Base-by-base conservation (phyloP, 2,113 vertebrate genomes). In the Rhynchomys soricoides region DNA sequence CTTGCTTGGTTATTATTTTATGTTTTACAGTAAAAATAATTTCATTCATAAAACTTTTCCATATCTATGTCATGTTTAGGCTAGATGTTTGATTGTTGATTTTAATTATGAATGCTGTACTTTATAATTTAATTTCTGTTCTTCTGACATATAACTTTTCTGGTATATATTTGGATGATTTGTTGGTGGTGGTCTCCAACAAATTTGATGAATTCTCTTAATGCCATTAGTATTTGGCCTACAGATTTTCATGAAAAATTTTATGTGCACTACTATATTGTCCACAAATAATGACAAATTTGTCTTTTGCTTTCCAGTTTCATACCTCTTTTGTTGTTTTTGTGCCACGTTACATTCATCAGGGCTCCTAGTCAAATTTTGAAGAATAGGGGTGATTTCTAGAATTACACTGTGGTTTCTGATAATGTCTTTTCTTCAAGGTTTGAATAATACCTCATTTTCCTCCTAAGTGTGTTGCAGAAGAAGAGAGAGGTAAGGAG, bases 41-140 rank as follows among this genome's bases (percentile, higher is more conserved):
- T 68, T 77, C 13, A 45, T 57, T 10, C 29, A 71, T 43, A 62
- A 83, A 43, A 6, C 55, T 93, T 70, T 66, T 26, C 34, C 24
- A 48, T 62, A n/a, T 77, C 48, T 73, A 81, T 90, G 45, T 81
- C 15, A 90, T 37, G 13, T 70, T 59, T 7, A 45, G 55, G 1
- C 5, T 82, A 93, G 40, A 75, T 91, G 3, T 52, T 29, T 5
- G 13, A 74, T 68, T 68, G 16, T n/a, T 68, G 22, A 7, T n/a
- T 92, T 2, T 77, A 62, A 85, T 43, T n/a, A 19, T n/a, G 77
- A 85, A 85, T 45, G 52, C 0, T 59, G 2, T 48, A 55, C 48
- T 81, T 86, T 82, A 16, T 37, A 71, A 66, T 87, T 81, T 91
- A 86, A 48, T 91, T 93, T 87, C 45, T 57, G 17, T 40, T 89